These are phyloP conservation scores for Scaptomyza pallida DNA, from an alignment of 1,140 invertebrate species.

Conservation along the genomic window DNA sequence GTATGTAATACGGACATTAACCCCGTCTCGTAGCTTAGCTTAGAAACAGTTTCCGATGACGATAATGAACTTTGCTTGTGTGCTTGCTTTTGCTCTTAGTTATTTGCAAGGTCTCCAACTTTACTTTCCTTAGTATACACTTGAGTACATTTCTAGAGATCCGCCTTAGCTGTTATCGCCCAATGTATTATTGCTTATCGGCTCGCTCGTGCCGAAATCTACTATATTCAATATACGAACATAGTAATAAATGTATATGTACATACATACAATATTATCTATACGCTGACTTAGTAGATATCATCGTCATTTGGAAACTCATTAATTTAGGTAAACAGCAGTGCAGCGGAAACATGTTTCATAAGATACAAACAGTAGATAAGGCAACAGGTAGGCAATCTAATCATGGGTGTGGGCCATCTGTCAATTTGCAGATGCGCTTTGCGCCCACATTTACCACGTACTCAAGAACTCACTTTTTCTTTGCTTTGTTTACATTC, in stretches of 20 bases:
- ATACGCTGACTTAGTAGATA: neutral
- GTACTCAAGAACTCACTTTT: constrained; percentile 1
- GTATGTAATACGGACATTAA: constrained; percentile 16
- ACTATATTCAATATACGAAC: constrained; percentile 17
- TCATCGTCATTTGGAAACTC: constrained; percentile 27
- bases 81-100: neutral
- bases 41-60: constrained; percentile 34
- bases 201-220: constrained; percentile 25
- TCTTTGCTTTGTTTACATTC: constrained; percentile 41
- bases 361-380: constrained; percentile 30
- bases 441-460: constrained; percentile 20
- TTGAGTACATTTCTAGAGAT: constrained; percentile 13
- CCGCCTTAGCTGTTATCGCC: constrained; percentile 32
- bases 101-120: constrained; percentile 14
- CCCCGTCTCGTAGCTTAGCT: constrained; percentile 18
- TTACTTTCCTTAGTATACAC: neutral
- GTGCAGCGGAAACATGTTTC: constrained; percentile 42
- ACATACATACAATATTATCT: constrained; percentile 9
- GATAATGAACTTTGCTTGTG: constrained; percentile 18
- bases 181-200: constrained; percentile 15
- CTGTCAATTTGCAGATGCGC: constrained; percentile 25
- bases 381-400: constrained; percentile 35
- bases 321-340: constrained; percentile 24
- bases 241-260: neutral
- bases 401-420: constrained; percentile 14